Evolutionary conservation across 2,888 invertebrate genomes (phyloP), one percentile per base, ranked within the genome.

Genomic region (Dryadula phaetusa): DNA sequence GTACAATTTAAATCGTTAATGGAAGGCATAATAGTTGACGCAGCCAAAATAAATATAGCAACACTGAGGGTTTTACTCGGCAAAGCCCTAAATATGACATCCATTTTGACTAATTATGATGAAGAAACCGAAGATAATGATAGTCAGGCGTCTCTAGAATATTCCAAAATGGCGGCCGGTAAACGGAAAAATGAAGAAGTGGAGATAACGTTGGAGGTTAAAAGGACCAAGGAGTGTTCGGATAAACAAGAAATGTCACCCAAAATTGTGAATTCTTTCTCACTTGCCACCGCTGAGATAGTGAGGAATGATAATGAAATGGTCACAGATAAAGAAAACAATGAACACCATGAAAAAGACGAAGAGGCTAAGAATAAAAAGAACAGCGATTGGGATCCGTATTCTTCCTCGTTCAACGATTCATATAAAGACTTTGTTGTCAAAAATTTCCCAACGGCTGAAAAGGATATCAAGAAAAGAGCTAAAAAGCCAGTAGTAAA

Each of bases 371-470:
- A 52, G 6, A 56, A 16, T 56, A 56, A 40, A 22, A 56, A 70
- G 44, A 28, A 44, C n/a, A 28, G 37, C 8, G 54, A 65, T 22
- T 12, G 25, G 16, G 47, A 64, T n/a, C 64, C 46, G 18, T 58
- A 80, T 0, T 81, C 84, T 0, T 73, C 85, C 0, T 81, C 84
- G 0, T 90, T 88, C 71, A 85, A 84, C 5, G 89, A 90, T 64
- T 76, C 87, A 0, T 90, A 87, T 61, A 87, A 83, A 69, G 78
- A 86, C 16, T 90, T 89, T 40, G 80, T 89, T 0, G 81, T 77
- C 7, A 80, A 77, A 28, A 82, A 78, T 28, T 78, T 81, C 25
- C 40, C 61, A 2, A 61, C 46, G 0, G 34, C 37, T 0, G 60
- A 60, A 0, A 69, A 77, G 72, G 2, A 65, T 79, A 0, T 66